Percentiles rank a stretch among this genome's conserved stretches.
These are phyloP conservation scores for Lycia hirtaria DNA, from an alignment of 2,888 invertebrate species.

Conservation along the genomic window DNA sequence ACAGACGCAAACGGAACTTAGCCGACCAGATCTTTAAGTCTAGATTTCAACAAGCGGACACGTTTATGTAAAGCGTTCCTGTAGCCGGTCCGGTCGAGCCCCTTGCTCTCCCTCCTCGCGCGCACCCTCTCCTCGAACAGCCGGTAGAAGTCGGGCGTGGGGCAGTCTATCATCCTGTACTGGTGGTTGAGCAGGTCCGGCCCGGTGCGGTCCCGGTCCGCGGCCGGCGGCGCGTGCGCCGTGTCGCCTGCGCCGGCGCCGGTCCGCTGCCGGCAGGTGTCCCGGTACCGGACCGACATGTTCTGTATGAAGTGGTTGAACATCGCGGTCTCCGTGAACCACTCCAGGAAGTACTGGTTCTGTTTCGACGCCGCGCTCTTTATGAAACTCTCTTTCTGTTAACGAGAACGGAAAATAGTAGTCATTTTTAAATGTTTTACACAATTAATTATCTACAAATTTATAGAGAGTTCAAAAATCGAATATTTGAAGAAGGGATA, in stretches of 20 bases:
- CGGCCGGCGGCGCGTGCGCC: too few relatives aligned
- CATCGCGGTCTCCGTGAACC: constrained; percentile 96
- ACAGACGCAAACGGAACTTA: not conserved
- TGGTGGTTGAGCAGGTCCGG: constrained; percentile 4
- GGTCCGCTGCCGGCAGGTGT: constrained; percentile 36
- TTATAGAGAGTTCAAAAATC: not conserved
- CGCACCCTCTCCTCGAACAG: constrained; percentile 66
- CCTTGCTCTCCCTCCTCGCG: constrained; percentile 49
- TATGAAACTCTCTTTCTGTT: constrained; percentile 90
- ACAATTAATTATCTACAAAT: not conserved
- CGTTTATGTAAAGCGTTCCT: constrained; percentile 76
- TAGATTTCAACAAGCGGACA: constrained; percentile 70
- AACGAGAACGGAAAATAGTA: constrained; percentile 40
- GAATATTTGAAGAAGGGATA: too few relatives aligned
- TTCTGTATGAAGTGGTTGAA: constrained; percentile 90
- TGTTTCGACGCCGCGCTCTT: constrained; percentile 87
- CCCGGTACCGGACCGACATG: constrained; percentile 59
- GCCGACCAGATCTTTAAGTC: constrained; percentile 74
- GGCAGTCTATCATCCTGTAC: constrained; percentile 65
- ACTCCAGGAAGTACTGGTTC: constrained; percentile 91
- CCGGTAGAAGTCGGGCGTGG: constrained; percentile 75
- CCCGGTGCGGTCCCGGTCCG: too few relatives aligned
- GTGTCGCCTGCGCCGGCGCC: too few relatives aligned
- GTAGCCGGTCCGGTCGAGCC: constrained; percentile 65
- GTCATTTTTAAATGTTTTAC: not conserved